Conservation (phyloP, 2,113 vertebrate species). For the Empidonax traillii region DNA sequence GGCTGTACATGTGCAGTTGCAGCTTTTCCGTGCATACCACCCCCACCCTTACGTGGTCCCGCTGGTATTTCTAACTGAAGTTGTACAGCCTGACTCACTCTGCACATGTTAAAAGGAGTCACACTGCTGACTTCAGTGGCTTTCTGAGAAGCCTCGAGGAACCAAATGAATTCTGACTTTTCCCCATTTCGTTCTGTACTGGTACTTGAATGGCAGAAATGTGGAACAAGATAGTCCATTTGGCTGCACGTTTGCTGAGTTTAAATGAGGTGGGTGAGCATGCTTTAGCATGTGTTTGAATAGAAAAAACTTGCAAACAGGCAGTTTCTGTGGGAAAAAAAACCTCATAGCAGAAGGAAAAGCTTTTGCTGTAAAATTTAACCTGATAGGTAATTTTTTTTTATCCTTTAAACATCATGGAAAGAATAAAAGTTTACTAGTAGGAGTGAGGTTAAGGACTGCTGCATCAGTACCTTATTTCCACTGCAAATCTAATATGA, state of each 20-base stretch:
- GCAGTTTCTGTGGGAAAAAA: not conserved
- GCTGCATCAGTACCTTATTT: not conserved
- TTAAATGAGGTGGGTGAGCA: conserved; percentile 10
- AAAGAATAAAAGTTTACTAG: not conserved
- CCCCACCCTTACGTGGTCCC: not conserved
- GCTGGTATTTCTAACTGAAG: not conserved
- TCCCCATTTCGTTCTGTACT: not conserved
- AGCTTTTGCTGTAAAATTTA: not conserved
- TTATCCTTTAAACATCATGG: not conserved
- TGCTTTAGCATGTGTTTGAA: not conserved
- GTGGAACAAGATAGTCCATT: not conserved
- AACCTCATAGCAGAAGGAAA: not conserved
- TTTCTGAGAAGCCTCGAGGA: not conserved
- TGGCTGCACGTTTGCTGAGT: not conserved
- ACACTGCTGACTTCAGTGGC: conserved; percentile 11
- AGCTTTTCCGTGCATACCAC: not conserved
- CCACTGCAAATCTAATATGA: not conserved
- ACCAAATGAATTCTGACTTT: not conserved
- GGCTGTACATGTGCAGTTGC: not conserved
- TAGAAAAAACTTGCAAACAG: conserved; percentile 1
- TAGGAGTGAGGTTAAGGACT: not conserved
- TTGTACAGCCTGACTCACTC: conserved; percentile 5
- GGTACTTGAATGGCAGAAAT: conserved; percentile 8
- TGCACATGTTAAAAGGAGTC: not conserved
- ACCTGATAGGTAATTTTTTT: not conserved